Evolutionary conservation across 2,113 vertebrate genomes (phyloP), one percentile per base, ranked within the genome.

Genomic region (Narcine bancroftii): DNA sequence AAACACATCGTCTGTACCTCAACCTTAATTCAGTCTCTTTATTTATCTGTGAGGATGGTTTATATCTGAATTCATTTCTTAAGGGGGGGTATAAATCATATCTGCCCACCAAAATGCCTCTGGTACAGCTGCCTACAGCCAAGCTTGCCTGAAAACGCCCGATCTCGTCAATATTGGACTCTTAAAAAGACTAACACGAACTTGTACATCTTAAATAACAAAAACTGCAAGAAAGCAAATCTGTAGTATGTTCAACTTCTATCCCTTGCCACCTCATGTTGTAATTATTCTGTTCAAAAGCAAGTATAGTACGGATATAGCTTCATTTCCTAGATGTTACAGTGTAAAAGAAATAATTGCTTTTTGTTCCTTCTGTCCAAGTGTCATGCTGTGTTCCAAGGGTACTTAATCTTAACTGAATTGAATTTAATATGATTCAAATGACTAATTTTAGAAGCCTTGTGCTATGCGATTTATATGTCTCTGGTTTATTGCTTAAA

Each of bases 401-500:
- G 66, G 63, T 47, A 33, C 39, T 91, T 91, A 91, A 91, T 91
- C 89, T 91, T 91, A 66, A 91, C 60, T 91, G 89, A 69, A 91
- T 66, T 89, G 87, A 89, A 66, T 91, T 66, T 29, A 91, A 69
- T 91, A 69, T 65, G 39, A 24, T 91, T 91, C 89, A 91, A 69
- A 47, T 71, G 21, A 91, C 65, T 69, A 91, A 91, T 39, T 91
- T 91, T 29, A 45, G 63, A 63, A 69, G 42, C 42, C 3, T 47
- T 45, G 63, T 91, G 21, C 39, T 29, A 69, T 69, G 65, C 11
- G 89, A 91, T 91, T 45, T 91, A 91, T 91, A 45, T 91, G 63
- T 91, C 42, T 66, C 45, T 69, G 42, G 9, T 65, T 36, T 91
- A 42, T 45, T 47, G 65, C n/a, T 24, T 66, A 33, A 91, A 45